Conservation (phyloP, 2,113 vertebrate genomes). For the Euleptes europaea region DNA sequence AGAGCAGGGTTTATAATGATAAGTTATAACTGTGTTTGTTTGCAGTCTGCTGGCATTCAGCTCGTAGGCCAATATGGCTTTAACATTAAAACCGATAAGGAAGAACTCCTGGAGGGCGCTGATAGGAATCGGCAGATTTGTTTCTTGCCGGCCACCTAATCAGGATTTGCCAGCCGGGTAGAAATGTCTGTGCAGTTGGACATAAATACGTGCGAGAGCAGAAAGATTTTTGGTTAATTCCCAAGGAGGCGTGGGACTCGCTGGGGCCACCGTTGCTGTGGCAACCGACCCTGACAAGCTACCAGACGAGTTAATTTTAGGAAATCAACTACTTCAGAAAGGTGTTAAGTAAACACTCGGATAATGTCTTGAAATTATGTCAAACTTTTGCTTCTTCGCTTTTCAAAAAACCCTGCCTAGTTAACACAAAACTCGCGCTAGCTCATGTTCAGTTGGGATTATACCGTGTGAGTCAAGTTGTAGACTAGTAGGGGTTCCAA, state of each 20-base stretch:
- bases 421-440: background rate
- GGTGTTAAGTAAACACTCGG: constrained; percentile 54
- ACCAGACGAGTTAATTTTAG: constrained; percentile 68
- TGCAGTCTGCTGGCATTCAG: background rate
- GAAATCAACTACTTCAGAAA: constrained; percentile 57
- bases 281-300: constrained; percentile 64
- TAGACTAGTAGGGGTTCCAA: too few relatives aligned
- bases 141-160: background rate
- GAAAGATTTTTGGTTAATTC: constrained; percentile 32
- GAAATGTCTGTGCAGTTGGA: background rate
- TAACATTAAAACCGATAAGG: background rate
- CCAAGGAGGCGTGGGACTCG: background rate
- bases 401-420: constrained; percentile 3
- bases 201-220: background rate
- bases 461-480: too few relatives aligned
- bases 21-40: background rate
- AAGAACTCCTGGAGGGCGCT: background rate
- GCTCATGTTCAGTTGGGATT: background rate
- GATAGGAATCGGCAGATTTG: background rate
- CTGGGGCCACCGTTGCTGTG: constrained; percentile 48
- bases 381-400: constrained; percentile 1
- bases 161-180: background rate
- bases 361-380: constrained; percentile 55
- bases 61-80: background rate
- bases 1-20: background rate